Evolutionary conservation across 2,113 vertebrate species (phyloP).

Genomic region (Lontra canadensis): DNA sequence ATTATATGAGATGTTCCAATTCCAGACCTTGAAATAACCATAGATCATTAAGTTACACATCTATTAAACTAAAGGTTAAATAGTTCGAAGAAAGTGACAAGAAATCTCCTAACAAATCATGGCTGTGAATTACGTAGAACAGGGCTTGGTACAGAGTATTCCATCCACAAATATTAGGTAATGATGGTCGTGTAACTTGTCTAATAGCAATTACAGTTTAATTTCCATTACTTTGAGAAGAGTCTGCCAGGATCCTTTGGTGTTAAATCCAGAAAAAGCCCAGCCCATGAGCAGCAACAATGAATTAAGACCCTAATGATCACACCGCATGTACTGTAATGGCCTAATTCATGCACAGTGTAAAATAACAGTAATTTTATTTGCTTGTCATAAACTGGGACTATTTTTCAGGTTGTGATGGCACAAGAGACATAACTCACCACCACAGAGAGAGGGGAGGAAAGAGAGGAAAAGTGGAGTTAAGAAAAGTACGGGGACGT

Average conservation of each 20-base stretch:
- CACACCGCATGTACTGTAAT: neutral
- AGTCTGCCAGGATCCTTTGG: neutral
- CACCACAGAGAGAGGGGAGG: neutral
- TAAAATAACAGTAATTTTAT: neutral
- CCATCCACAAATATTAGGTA: neutral
- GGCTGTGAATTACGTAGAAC: neutral
- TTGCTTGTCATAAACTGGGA: neutral
- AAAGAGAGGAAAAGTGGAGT: neutral
- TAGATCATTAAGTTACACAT: slow-evolving; percentile 26
- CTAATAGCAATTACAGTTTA: neutral
- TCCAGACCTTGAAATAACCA: slow-evolving; percentile 22
- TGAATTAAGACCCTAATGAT: neutral
- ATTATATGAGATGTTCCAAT: slow-evolving; percentile 11
- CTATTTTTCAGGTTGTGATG: neutral
- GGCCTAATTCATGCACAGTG: neutral
- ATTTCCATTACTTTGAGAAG: neutral
- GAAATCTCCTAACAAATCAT: slow-evolving; percentile 6
- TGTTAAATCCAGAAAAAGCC: neutral
- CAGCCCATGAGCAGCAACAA: neutral
- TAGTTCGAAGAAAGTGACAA: slow-evolving; percentile 24
- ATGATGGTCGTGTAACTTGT: neutral
- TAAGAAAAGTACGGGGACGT: neutral
- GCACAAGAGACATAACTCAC: neutral
- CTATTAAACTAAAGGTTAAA: slow-evolving; percentile 42
- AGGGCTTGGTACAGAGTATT: neutral